Evolutionary conservation across 1,140 invertebrate species (phyloP).

Genomic region (Drosophila punjabiensis): DNA sequence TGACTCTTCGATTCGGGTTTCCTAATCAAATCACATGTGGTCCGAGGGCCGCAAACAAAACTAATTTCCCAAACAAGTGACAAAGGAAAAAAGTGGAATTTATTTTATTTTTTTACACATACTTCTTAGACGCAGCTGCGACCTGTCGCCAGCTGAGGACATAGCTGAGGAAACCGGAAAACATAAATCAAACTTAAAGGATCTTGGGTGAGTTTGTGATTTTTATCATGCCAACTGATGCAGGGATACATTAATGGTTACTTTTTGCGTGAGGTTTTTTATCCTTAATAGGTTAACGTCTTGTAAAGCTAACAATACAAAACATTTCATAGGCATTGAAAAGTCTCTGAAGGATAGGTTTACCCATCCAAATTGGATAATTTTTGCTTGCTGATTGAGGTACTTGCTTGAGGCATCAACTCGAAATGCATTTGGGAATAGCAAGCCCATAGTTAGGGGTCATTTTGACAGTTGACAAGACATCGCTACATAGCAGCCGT

Average conservation of each 20-base stretch:
- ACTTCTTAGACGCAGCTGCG: conserved; percentile 49
- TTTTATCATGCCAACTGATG: conserved; percentile 2
- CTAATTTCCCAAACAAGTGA: conserved; percentile 59
- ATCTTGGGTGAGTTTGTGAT: conserved; percentile 1
- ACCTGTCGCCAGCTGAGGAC: conserved; percentile 26
- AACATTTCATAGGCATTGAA: background rate
- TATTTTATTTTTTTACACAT: conserved; percentile 32
- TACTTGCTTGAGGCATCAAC: conserved; percentile 25
- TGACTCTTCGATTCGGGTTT: conserved; percentile 54
- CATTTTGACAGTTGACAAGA: conserved; percentile 69
- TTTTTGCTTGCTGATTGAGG: background rate
- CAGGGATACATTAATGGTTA: background rate
- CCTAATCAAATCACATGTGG: conserved; percentile 75
- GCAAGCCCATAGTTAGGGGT: conserved; percentile 23
- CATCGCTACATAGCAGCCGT: conserved; percentile 21
- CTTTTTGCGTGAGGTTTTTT: background rate
- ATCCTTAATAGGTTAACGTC: background rate
- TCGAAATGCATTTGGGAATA: conserved; percentile 57
- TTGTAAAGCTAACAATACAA: background rate
- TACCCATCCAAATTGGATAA: background rate
- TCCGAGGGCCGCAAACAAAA: conserved; percentile 33
- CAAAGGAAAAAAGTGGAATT: conserved; percentile 27
- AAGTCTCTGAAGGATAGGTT: background rate
- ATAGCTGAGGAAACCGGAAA: conserved; percentile 25
- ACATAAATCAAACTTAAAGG: conserved; percentile 64